Evolutionary conservation across 2,888 invertebrate species (phyloP).

Genomic region (Mesopsocus fuscifrons): DNA sequence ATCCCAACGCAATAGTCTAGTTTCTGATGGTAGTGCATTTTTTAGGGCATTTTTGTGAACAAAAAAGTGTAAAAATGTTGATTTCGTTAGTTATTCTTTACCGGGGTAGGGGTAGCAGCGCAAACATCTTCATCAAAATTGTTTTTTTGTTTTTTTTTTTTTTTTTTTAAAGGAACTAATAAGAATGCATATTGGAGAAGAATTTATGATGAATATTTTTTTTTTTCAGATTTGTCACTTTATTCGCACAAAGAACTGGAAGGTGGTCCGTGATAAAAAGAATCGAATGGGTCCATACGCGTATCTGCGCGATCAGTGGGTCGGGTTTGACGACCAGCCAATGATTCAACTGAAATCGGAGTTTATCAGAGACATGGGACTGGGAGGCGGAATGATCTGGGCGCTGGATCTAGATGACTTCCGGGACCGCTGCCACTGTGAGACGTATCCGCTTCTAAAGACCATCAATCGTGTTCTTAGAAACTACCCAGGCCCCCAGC

Average conservation of each 20-base stretch:
- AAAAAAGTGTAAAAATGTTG: too few species aligned
- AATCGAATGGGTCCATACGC: constrained; percentile 81
- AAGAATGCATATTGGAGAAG: not conserved
- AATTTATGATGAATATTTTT: constrained; percentile 9
- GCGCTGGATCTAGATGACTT: constrained; percentile 78
- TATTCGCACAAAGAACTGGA: constrained; percentile 55
- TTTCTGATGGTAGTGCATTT: too few species aligned
- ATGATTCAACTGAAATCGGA: constrained; percentile 72
- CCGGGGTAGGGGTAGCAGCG: too few species aligned
- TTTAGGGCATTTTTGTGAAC: too few species aligned
- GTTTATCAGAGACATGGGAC: constrained; percentile 54
- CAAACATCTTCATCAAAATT: too few species aligned
- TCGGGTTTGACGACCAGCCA: constrained; percentile 73
- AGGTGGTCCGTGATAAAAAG: constrained; percentile 52
- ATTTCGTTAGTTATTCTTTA: too few species aligned
- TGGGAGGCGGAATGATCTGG: constrained; percentile 83
- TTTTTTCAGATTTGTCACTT: constrained; percentile 54
- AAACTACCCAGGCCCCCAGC: constrained; percentile 42
- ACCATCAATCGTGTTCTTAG: constrained; percentile 66
- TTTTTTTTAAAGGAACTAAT: constrained; percentile 9
- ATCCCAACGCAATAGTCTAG: too few species aligned
- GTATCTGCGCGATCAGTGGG: constrained; percentile 71
- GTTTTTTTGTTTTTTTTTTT: constrained; percentile 8
- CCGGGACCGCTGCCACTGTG: constrained; percentile 57
- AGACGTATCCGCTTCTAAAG: constrained; percentile 56